Percentiles rank a stretch among this genome's conserved stretches.
Conservation (phyloP, 2,113 vertebrate genomes). For the Catagonus wagneri region DNA sequence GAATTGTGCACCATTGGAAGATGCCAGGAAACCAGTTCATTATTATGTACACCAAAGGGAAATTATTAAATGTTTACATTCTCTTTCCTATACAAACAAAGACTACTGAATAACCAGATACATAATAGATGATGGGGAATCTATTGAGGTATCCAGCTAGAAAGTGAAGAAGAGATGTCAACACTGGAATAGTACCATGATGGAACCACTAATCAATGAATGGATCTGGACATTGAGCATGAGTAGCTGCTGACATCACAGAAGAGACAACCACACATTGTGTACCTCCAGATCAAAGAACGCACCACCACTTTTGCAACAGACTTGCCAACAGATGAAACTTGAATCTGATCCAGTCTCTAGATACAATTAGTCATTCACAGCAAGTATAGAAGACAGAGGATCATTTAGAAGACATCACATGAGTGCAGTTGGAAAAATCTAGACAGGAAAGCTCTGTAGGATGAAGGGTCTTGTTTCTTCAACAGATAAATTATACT, state of each 20-base stretch:
- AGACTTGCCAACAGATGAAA: background rate
- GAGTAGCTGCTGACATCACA: background rate
- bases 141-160: slow-evolving; percentile 3
- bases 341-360: background rate
- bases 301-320: background rate
- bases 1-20: background rate
- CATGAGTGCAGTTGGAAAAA: background rate
- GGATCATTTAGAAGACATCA: background rate
- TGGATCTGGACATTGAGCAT: background rate
- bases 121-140: background rate
- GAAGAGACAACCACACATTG: background rate
- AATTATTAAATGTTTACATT: slow-evolving; percentile 38
- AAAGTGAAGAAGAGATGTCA: background rate
- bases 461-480: background rate
- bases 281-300: slow-evolving; percentile 12
- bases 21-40: background rate
- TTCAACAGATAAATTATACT: background rate
- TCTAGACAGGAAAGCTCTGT: background rate
- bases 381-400: background rate
- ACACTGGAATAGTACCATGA: background rate
- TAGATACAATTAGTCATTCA: background rate
- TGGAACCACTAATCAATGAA: background rate
- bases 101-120: background rate
- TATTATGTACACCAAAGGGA: slow-evolving; percentile 28
- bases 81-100: background rate